Percentiles rank a stretch among this genome's conserved stretches.
Conservation (phyloP, 2,113 vertebrate species). For the Stomatorhinus ivindoensis region DNA sequence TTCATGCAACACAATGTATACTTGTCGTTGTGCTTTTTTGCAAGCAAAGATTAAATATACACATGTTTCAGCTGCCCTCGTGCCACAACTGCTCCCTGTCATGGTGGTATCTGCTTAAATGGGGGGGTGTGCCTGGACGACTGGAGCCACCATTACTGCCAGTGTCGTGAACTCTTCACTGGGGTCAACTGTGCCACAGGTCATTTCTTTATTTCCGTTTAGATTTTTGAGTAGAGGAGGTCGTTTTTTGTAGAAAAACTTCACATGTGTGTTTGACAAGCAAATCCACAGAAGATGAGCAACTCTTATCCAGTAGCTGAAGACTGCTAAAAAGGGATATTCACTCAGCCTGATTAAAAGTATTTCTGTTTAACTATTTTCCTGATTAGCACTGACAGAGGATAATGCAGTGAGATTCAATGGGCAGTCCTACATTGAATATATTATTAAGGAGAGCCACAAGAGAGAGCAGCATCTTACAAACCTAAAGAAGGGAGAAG, state of each 20-base stretch:
- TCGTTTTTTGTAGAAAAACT: background rate
- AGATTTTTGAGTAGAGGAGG: background rate
- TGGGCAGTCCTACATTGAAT: slow-evolving; percentile 51
- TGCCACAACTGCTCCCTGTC: slow-evolving; percentile 38
- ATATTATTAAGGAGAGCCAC: slow-evolving; percentile 57
- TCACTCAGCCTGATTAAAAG: background rate
- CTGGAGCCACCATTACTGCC: slow-evolving; percentile 58
- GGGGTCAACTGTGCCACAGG: slow-evolving; percentile 55
- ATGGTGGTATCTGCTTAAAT: slow-evolving; percentile 49
- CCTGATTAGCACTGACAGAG: slow-evolving; percentile 48
- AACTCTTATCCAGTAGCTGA: background rate
- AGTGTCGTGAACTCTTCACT: slow-evolving; percentile 53
- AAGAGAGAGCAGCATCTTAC: slow-evolving; percentile 50
- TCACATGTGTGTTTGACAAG: background rate
- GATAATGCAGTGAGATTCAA: slow-evolving; percentile 47
- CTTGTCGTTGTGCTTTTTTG: no score
- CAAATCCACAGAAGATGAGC: background rate
- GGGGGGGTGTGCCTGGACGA: slow-evolving; percentile 54
- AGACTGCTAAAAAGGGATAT: background rate
- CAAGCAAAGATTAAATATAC: background rate
- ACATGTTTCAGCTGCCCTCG: slow-evolving; percentile 50
- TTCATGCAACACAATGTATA: background rate
- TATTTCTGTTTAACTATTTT: background rate
- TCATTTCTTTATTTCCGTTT: slow-evolving; percentile 14
- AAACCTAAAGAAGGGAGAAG: slow-evolving; percentile 23